A percentile compares a stretch with the other conserved stretches of the same genome.
Evolutionary conservation across 1,140 invertebrate species (phyloP).

Genomic region (Hycleus phaleratus): DNA sequence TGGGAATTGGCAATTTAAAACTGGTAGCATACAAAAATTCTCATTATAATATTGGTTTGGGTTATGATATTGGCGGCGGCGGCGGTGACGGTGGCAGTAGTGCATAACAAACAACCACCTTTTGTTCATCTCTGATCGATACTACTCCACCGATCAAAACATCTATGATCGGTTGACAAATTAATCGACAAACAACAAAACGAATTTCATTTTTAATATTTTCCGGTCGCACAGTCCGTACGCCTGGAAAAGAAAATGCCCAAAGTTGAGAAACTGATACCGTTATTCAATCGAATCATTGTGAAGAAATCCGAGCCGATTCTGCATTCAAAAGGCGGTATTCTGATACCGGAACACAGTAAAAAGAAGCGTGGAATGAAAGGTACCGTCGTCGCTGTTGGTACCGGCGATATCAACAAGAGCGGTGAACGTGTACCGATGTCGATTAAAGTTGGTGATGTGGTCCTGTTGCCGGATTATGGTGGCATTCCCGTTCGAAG

Average conservation of each 20-base stretch:
- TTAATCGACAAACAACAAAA: no score
- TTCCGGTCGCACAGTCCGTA: background rate
- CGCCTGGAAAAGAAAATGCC: background rate
- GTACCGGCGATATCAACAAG: slow-evolving; percentile 22
- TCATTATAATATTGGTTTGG: no score
- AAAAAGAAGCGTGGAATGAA: background rate
- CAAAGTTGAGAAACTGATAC: slow-evolving; percentile 7
- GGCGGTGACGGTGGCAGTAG: no score
- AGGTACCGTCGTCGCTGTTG: slow-evolving; percentile 27
- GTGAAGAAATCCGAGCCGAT: slow-evolving; percentile 20
- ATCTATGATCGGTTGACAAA: no score
- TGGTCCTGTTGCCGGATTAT: slow-evolving; percentile 30
- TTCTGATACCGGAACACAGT: slow-evolving; percentile 24
- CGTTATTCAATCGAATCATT: slow-evolving; percentile 24
- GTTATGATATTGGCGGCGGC: no score
- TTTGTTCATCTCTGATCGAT: no score
- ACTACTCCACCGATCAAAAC: no score
- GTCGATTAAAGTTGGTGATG: slow-evolving; percentile 21
- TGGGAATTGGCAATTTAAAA: no score
- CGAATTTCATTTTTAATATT: no score
- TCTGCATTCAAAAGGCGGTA: slow-evolving; percentile 23
- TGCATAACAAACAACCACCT: no score
- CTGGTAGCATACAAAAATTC: no score
- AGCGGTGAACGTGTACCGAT: slow-evolving; percentile 22
- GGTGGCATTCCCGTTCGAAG: slow-evolving; percentile 24